Base-by-base conservation (phyloP, 1,140 invertebrate species). In the Drosophila insularis region DNA sequence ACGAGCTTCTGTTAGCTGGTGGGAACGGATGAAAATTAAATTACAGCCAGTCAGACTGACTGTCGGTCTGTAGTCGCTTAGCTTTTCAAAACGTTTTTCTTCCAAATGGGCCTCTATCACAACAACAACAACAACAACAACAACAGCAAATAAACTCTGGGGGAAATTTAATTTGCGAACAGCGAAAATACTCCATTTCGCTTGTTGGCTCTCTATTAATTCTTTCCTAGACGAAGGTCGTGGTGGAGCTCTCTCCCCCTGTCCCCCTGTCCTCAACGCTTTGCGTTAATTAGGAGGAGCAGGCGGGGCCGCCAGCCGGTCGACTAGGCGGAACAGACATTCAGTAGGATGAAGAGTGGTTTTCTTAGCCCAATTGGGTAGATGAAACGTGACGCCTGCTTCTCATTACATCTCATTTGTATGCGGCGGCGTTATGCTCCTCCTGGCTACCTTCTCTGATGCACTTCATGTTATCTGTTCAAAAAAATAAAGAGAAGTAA, bases 101-200 rank as follows among this genome's bases (percentile, higher is more conserved):
- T 63, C 21, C 65, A 46, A 64, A 23, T 72, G 23, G 4, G 35
- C 43, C 43, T 46, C n/a, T n/a, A n/a, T n/a, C n/a, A n/a, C n/a
- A n/a, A 4, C 4, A 0, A 23, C 4, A 4, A 23, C 23, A 23
- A 23, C 10, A 3, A 60, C 64, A 40, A 56, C 31, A 35, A 35
- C 63, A 77, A 63, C 77, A 84, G 81, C 78, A 81, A 81, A 85
- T 78, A 85, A 81, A 86, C 70, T 85, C 27, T 27, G 5, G 8
- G 78, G 67, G 79, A 67, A 86, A 86, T 81, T 87, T 79, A 81
- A 87, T 87, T 87, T 79, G 62, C 54, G 59, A 75, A 63, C 72
- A 39, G 64, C 54, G 59, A 75, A 76, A 75, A 75, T 58, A 65
- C 65, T 75, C 43, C 39, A 63, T 55, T 56, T 71, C 58, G 46